A percentile compares a stretch with the other conserved stretches of the same genome.
phyloP scores from a whole-genome alignment of 2,113 vertebrate genomes.

The Fregetta grallaria region DNA sequence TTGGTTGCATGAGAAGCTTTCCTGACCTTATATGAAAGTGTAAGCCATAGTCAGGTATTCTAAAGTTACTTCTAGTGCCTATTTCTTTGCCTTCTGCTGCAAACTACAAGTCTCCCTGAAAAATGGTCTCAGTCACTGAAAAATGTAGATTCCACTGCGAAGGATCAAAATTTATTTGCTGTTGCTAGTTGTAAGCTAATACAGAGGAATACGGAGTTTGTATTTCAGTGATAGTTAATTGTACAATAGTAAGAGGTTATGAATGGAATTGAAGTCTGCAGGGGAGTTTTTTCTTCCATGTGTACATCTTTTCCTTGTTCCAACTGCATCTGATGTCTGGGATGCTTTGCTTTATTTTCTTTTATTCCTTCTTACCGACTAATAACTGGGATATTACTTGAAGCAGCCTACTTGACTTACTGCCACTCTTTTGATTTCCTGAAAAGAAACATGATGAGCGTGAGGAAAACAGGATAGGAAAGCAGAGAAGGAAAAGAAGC shows the following conservation, averaged over 20 bases:
- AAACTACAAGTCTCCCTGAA: not conserved
- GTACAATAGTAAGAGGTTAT: not conserved
- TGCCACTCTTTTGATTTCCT: not conserved
- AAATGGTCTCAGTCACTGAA: not conserved
- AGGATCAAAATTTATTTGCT: not conserved
- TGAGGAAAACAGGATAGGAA: not conserved
- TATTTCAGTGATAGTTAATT: not conserved
- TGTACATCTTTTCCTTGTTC: not conserved
- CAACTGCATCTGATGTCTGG: not conserved
- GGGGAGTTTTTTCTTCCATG: not conserved
- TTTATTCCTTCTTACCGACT: not conserved
- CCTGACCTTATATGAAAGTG: not conserved
- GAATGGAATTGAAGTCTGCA: not conserved
- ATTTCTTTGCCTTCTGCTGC: not conserved
- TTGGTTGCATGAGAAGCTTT: not conserved
- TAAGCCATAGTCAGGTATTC: not conserved
- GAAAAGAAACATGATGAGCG: slow-evolving; percentile 21
- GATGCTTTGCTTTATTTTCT: slow-evolving; percentile 18
- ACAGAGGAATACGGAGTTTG: not conserved
- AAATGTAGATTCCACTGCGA: not conserved
- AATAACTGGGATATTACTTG: not conserved
- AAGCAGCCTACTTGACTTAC: not conserved
- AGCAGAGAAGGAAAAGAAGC: not conserved
- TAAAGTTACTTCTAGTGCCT: not conserved
- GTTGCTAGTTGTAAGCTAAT: not conserved